Evolutionary conservation across 2,797 vertebrate species (phyloP).

Genomic region (Enteromius afrohamiltoni): DNA sequence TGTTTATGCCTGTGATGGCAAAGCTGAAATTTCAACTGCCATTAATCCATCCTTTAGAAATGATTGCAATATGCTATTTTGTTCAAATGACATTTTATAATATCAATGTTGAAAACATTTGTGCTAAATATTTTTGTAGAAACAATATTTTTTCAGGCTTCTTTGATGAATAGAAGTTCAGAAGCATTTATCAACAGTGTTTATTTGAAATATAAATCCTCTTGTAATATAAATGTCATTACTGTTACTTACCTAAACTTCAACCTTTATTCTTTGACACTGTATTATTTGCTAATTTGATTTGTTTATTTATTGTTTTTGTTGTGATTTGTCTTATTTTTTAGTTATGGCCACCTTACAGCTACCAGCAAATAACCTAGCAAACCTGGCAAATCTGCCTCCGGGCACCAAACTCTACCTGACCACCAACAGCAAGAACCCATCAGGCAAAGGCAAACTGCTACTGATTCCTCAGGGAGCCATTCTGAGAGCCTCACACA

Average conservation of each 20-base stretch:
- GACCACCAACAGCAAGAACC: slow-evolving; percentile 98
- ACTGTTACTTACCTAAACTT: background rate
- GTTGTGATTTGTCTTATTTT: slow-evolving; percentile 3
- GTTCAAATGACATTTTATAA: background rate
- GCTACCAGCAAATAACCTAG: slow-evolving; percentile 95
- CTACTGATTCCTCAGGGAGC: slow-evolving; percentile 98
- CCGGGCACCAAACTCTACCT: slow-evolving; percentile 98
- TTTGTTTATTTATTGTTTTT: background rate
- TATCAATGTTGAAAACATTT: background rate
- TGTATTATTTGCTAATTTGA: background rate
- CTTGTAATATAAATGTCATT: background rate
- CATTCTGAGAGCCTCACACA: slow-evolving; percentile 90
- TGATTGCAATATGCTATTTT: background rate
- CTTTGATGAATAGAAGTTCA: background rate
- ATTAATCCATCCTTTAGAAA: background rate
- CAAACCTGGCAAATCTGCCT: slow-evolving; percentile 95
- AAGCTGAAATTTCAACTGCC: background rate
- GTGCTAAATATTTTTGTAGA: background rate
- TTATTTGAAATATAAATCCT: background rate
- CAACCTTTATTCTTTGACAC: background rate
- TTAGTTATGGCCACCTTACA: slow-evolving; percentile 98
- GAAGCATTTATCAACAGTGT: background rate
- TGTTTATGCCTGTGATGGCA: background rate
- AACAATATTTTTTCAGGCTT: background rate
- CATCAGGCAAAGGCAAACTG: slow-evolving; percentile 97